Evolutionary conservation across 92 coral and sea anemone genomes (phyloP).

Genomic region (Siderastrea siderea): DNA sequence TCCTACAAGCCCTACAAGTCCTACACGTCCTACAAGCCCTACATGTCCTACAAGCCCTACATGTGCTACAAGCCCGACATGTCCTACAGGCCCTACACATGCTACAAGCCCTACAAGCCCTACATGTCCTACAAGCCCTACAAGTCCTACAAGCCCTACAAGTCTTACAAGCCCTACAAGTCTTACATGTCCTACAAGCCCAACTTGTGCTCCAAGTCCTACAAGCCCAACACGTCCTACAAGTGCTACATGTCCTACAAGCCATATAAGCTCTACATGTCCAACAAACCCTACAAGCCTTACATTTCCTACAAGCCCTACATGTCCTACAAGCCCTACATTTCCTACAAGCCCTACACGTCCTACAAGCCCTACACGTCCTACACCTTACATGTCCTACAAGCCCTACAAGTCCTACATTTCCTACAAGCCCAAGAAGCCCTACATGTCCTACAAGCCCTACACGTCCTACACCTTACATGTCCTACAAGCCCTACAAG

Average conservation of each 20-base stretch:
- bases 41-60: not conserved
- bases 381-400: no score
- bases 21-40: not conserved
- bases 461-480: no score
- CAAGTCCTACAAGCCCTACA: not conserved
- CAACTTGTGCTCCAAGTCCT: not conserved
- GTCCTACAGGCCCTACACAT: not conserved
- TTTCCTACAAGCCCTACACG: not conserved
- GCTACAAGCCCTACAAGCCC: no score
- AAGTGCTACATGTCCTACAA: not conserved
- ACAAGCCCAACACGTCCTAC: not conserved
- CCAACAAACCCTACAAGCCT: no score
- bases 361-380: not conserved
- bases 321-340: not conserved
- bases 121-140: not conserved
- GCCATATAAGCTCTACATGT: no score
- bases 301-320: not conserved
- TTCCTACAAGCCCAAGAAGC: no score
- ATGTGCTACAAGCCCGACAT: not conserved
- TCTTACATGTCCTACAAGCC: not conserved
- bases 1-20: no score
- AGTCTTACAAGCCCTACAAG: no score
- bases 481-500: not conserved
- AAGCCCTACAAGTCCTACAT: no score
- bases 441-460: not conserved